Base-by-base conservation (phyloP, 2,888 invertebrate species). In the Cataglyphis altisquamis region DNA sequence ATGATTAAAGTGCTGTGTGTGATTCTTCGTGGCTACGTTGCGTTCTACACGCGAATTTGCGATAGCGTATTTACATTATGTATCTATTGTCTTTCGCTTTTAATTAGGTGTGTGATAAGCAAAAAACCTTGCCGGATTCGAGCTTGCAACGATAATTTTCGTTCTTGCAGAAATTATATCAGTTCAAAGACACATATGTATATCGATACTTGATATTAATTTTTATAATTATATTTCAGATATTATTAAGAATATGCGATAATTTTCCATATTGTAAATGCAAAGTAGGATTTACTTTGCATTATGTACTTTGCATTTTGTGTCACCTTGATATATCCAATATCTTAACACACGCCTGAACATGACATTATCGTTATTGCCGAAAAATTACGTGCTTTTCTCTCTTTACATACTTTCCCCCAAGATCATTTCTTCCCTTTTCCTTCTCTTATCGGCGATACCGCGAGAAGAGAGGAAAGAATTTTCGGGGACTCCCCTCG, bases 1-100 rank as follows among this genome's bases (percentile, higher is more conserved):
- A 52, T 52, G 8, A 52, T n/a, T 77, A 67, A 67, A 66, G 67
- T 67, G 55, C 55, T 39, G 25, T 39, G 64, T 75, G 48, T 67
- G 55, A 52, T 39, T 66, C 32, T 52, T 66, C 25, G 39, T 39
- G 52, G n/a, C 39, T 66, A 39, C 36, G 39, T 75, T 67, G 66
- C 52, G n/a, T 36, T 75, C 67, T 9, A 39, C 12, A 39, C 55
- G 39, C n/a, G 15, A 55, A 67, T 55, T 77, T 39, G 52, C 52
- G 67, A 55, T 41, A n/a, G n/a, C 25, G 18, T n/a, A 55, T 3
- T 39, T 25, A 55, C 8, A 67, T 77, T 52, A 39, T 18, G 8
- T 75, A n/a, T 52, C 29, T 48, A 36, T 39, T n/a, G 12, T 12
- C 15, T 63, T 1, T 75, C 21, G 45, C 48, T n/a, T 62, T 72